phyloP scores from a whole-genome alignment of 1,140 invertebrate species.

The Drosophila setifemur region DNA sequence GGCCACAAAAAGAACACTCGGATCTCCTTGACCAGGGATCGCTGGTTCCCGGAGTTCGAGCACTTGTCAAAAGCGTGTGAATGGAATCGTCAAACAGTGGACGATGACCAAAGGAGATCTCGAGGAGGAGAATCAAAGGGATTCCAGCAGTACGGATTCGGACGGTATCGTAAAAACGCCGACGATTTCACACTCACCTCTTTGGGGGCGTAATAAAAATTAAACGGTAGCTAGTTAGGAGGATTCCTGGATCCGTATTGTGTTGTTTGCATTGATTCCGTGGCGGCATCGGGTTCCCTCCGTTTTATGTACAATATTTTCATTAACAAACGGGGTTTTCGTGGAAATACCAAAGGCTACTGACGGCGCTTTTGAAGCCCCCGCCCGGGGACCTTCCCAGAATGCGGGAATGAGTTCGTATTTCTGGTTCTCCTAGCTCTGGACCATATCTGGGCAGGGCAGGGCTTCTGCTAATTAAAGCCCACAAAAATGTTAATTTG shows the following conservation, averaged over 20 bases:
- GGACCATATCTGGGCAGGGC: not conserved
- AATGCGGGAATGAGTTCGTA: slow-evolving; percentile 8
- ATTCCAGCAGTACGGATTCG: not conserved
- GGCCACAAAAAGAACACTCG: slow-evolving; percentile 21
- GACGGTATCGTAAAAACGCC: slow-evolving; percentile 61
- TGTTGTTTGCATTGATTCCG: slow-evolving; percentile 61
- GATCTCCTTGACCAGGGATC: slow-evolving; percentile 30
- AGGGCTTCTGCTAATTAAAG: slow-evolving; percentile 61
- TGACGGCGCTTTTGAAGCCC: slow-evolving; percentile 64
- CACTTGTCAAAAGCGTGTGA: slow-evolving; percentile 72
- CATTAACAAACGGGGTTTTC: slow-evolving; percentile 68
- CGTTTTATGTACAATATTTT: slow-evolving; percentile 57
- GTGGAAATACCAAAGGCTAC: slow-evolving; percentile 48
- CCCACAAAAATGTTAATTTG: slow-evolving; percentile 48
- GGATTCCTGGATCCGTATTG: slow-evolving; percentile 50
- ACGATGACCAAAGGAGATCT: not conserved
- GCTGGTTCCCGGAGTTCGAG: slow-evolving; percentile 7
- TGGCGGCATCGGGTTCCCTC: slow-evolving; percentile 26
- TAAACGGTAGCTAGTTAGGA: slow-evolving; percentile 80
- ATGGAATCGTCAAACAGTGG: slow-evolving; percentile 75
- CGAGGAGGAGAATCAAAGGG: slow-evolving; percentile 53
- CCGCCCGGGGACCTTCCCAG: slow-evolving; percentile 23
- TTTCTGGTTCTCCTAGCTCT: slow-evolving; percentile 1
- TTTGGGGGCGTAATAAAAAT: slow-evolving; percentile 70
- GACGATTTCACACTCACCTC: slow-evolving; percentile 69